Percentiles rank a stretch among this genome's conserved stretches.
Evolutionary conservation across 1,140 invertebrate species (phyloP).

Genomic region (Drosophila bocqueti): DNA sequence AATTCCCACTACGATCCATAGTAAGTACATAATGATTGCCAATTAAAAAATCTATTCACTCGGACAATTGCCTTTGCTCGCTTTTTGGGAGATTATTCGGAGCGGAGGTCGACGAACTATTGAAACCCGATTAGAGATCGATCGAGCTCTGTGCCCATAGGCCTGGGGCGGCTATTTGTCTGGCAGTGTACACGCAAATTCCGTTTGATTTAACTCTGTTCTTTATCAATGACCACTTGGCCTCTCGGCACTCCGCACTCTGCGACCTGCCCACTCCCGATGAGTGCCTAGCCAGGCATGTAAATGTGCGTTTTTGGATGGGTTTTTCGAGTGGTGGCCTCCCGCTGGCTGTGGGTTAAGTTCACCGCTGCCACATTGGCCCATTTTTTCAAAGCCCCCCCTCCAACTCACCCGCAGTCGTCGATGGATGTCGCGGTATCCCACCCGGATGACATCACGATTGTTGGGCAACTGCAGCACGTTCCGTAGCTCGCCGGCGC

Average conservation of each 20-base stretch:
- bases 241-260: not conserved
- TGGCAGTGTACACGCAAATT: conserved; percentile 26
- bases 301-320: conserved; percentile 55
- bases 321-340: conserved; percentile 9
- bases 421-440: conserved; percentile 92
- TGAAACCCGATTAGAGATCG: conserved; percentile 53
- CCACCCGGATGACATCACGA: conserved; percentile 89
- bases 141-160: conserved; percentile 36
- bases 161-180: conserved; percentile 38
- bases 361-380: conserved; percentile 31
- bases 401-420: conserved; percentile 88
- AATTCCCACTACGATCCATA: not conserved
- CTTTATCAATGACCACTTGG: conserved; percentile 63
- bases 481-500: conserved; percentile 89
- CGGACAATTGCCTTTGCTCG: conserved; percentile 38
- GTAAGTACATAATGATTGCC: conserved; percentile 44
- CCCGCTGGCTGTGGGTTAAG: conserved; percentile 55
- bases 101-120: conserved; percentile 67
- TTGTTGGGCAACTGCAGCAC: conserved; percentile 89
- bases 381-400: conserved; percentile 2
- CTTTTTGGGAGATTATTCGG: conserved; percentile 35
- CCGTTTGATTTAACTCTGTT: conserved; percentile 17
- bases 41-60: conserved; percentile 65
- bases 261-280: not conserved
- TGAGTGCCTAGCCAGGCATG: conserved; percentile 65